Evolutionary conservation across 1,140 invertebrate genomes (phyloP).

Genomic region (Bombus soroeensis): DNA sequence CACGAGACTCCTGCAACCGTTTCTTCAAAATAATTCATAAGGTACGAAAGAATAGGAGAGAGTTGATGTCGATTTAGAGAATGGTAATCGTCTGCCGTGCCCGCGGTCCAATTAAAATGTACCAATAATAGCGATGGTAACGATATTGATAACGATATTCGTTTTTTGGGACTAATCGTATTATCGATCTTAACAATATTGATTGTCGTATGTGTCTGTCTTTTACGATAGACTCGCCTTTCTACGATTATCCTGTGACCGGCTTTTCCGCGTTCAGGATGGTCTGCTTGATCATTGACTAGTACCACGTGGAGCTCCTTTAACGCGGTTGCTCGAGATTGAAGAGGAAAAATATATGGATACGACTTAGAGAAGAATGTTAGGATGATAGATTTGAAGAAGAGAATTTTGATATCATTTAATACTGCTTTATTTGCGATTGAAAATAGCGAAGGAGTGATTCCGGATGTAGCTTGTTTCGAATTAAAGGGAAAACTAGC

Average conservation of each 20-base stretch:
- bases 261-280: not conserved
- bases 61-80: slow-evolving; percentile 45
- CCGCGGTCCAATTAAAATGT: slow-evolving; percentile 65
- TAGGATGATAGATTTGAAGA: not conserved
- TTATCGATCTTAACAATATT: slow-evolving; percentile 1
- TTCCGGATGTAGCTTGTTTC: too few relatives aligned
- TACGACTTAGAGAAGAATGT: too few relatives aligned
- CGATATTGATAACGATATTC: slow-evolving; percentile 45
- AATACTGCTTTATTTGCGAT: not conserved
- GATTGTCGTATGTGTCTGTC: not conserved
- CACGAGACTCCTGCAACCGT: slow-evolving; percentile 17
- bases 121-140: slow-evolving; percentile 64
- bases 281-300: not conserved
- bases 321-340: not conserved
- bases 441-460: not conserved
- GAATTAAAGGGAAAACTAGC: not conserved
- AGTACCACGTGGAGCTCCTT: not conserved
- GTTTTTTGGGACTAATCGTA: slow-evolving; percentile 24
- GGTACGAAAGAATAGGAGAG: not conserved
- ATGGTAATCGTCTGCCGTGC: slow-evolving; percentile 17
- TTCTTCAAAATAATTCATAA: not conserved
- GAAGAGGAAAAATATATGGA: not conserved
- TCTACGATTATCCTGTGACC: slow-evolving; percentile 4
- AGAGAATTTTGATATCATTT: not conserved
- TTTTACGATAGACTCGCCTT: slow-evolving; percentile 20